A percentile compares a stretch with the other conserved stretches of the same genome.
These are phyloP conservation scores for Megaptera novaeangliae DNA, from an alignment of 2,113 vertebrate species.

Conservation along the genomic window DNA sequence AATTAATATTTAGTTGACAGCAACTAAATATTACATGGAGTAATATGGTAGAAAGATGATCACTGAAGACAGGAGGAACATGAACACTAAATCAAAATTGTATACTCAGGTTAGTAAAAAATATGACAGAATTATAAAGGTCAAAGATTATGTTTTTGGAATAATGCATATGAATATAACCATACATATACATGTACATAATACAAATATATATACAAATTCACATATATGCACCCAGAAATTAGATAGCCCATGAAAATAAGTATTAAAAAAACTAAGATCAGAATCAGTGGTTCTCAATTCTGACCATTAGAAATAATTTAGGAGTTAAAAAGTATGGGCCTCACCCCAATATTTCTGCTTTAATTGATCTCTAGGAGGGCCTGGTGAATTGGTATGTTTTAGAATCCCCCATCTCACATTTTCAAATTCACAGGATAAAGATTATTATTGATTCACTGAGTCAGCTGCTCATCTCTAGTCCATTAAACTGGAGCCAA, in stretches of 20 bases:
- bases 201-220: neutral
- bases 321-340: neutral
- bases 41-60: neutral
- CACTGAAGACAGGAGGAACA: neutral
- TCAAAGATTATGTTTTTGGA: neutral
- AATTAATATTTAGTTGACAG: conserved; percentile 32
- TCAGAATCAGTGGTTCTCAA: neutral
- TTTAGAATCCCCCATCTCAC: neutral
- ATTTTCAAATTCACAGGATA: neutral
- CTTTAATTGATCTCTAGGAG: neutral
- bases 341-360: neutral
- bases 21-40: neutral
- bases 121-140: neutral
- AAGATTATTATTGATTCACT: neutral
- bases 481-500: neutral
- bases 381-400: no score
- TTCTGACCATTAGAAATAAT: neutral
- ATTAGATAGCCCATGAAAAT: neutral
- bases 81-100: neutral
- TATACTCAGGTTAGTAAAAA: neutral
- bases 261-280: neutral
- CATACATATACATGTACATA: neutral
- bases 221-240: neutral
- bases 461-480: neutral
- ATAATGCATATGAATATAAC: neutral